These are phyloP conservation scores for Zaprionus vittiger DNA, from an alignment of 1,140 invertebrate species.

Conservation along the genomic window DNA sequence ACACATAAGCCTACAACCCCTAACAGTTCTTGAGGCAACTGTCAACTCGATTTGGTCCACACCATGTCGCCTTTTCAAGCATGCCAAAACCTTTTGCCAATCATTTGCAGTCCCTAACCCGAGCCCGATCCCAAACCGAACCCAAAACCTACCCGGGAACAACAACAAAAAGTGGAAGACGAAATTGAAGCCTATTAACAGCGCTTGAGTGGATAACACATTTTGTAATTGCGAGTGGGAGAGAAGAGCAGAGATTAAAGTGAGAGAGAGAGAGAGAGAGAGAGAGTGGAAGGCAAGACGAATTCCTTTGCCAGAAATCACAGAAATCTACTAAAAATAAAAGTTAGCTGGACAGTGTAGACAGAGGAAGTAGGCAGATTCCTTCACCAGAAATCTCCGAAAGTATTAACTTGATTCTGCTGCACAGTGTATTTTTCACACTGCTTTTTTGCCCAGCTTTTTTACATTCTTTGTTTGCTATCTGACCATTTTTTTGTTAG, in stretches of 20 bases:
- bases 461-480: not conserved
- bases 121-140: constrained; percentile 12
- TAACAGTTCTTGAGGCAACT: constrained; percentile 16
- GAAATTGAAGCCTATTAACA: constrained; percentile 74
- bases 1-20: not conserved
- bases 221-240: constrained; percentile 33
- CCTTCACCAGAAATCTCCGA: not conserved
- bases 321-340: constrained; percentile 15
- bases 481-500: constrained; percentile 11
- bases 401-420: constrained; percentile 53
- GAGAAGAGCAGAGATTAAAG: constrained; percentile 9
- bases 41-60: constrained; percentile 32
- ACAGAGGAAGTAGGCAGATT: not conserved
- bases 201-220: constrained; percentile 69
- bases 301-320: constrained; percentile 62
- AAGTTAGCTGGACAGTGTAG: constrained; percentile 30
- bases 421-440: constrained; percentile 7
- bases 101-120: constrained; percentile 54
- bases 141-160: constrained; percentile 22
- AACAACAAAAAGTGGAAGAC: constrained; percentile 52
- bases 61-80: constrained; percentile 36
- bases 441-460: not conserved
- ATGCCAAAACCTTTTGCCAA: constrained; percentile 52
- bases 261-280: not conserved
- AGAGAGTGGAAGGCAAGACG: not conserved